Conservation (phyloP, 2,113 vertebrate species). For the Mionectes macconnelli region DNA sequence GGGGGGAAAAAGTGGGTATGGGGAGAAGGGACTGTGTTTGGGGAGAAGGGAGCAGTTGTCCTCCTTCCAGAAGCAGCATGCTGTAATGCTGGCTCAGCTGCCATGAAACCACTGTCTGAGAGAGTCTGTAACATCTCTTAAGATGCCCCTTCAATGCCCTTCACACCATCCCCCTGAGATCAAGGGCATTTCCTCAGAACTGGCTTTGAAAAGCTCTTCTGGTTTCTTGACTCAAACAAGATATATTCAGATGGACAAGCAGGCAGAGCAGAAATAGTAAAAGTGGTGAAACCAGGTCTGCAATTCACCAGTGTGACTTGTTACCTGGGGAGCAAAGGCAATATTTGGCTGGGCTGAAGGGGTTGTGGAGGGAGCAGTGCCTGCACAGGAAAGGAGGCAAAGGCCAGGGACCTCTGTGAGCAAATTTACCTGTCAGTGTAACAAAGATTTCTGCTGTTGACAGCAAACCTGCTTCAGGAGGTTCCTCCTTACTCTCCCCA, state of each 20-base stretch:
- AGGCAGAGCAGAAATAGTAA: background rate
- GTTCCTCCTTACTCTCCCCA: background rate
- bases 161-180: background rate
- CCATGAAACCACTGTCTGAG: background rate
- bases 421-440: background rate
- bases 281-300: background rate
- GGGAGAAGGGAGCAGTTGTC: background rate
- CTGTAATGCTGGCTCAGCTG: background rate
- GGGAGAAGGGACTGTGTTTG: background rate
- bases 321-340: background rate
- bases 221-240: background rate
- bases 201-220: background rate
- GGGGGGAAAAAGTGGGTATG: background rate
- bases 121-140: background rate
- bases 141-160: background rate
- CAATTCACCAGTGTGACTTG: background rate
- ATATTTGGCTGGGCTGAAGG: background rate
- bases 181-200: background rate
- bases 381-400: background rate
- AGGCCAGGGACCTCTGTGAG: background rate
- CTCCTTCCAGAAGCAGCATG: background rate
- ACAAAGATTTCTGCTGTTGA: conserved; percentile 1
- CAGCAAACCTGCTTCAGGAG: background rate
- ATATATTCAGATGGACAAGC: background rate
- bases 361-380: background rate